phyloP scores from a whole-genome alignment of 1,140 invertebrate species.

The Antheraea mylitta region DNA sequence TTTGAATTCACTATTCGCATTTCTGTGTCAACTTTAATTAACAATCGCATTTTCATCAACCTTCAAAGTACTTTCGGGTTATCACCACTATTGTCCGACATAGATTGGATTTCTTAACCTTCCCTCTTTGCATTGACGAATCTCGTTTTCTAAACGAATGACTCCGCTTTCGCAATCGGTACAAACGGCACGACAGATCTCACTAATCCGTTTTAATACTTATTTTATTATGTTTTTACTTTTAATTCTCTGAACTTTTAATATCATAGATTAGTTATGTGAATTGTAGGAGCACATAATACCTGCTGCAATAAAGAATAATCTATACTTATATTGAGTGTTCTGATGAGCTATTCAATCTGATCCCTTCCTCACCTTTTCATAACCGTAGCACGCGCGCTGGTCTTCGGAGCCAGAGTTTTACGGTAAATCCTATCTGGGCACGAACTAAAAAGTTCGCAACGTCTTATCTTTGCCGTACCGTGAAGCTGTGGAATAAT shows the following conservation, averaged over 20 bases:
- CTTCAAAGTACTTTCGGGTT: slow-evolving; percentile 48
- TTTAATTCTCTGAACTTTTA: slow-evolving; percentile 31
- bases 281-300: too few species aligned
- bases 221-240: slow-evolving; percentile 28
- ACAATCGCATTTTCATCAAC: slow-evolving; percentile 73
- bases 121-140: slow-evolving; percentile 48
- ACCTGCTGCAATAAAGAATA: too few species aligned
- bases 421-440: too few species aligned
- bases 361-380: too few species aligned
- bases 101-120: slow-evolving; percentile 63
- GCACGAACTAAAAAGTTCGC: too few species aligned
- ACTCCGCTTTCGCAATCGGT: slow-evolving; percentile 50
- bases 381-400: too few species aligned
- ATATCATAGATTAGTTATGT: slow-evolving; percentile 34
- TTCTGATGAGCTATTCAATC: too few species aligned
- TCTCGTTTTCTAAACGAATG: slow-evolving; percentile 48
- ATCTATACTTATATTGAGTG: too few species aligned
- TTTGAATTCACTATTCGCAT: slow-evolving; percentile 67
- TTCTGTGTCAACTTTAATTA: slow-evolving; percentile 78
- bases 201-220: slow-evolving; percentile 16
- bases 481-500: too few species aligned
- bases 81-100: slow-evolving; percentile 53
- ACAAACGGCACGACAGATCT: background rate
- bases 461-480: too few species aligned
- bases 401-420: too few species aligned